Conservation (phyloP, 2,797 vertebrate species). For the Champsocephalus gunnari region DNA sequence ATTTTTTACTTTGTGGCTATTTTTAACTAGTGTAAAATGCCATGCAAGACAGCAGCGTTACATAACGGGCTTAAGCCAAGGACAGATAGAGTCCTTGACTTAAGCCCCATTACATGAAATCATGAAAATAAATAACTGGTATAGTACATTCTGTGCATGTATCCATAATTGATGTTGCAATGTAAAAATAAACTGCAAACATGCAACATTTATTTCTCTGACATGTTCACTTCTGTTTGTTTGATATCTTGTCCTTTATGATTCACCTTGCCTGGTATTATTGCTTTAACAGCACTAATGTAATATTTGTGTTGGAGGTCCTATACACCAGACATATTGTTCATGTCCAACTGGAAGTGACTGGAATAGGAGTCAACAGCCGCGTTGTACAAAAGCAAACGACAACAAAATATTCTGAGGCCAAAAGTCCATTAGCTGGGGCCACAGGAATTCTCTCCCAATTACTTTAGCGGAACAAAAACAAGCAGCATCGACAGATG, state of each 20-base stretch:
- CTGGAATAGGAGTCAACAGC: slow-evolving; percentile 21
- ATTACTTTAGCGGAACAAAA: slow-evolving; percentile 58
- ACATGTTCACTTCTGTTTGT: neutral
- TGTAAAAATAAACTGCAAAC: neutral
- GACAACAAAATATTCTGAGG: slow-evolving; percentile 40
- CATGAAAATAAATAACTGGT: neutral
- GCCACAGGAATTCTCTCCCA: slow-evolving; percentile 60
- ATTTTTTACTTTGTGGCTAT: neutral
- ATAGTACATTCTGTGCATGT: neutral
- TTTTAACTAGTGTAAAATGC: neutral
- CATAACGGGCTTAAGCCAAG: neutral
- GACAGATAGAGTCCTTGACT: neutral
- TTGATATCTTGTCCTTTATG: neutral
- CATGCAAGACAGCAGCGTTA: neutral
- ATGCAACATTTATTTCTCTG: neutral
- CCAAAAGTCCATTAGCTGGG: slow-evolving; percentile 51
- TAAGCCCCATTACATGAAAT: no score
- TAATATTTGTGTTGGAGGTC: slow-evolving; percentile 3
- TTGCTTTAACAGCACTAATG: neutral
- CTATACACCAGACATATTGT: slow-evolving; percentile 27
- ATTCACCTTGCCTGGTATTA: neutral
- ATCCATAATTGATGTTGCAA: neutral
- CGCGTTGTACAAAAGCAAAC: slow-evolving; percentile 41
- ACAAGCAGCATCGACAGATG: slow-evolving; percentile 49
- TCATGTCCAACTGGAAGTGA: slow-evolving; percentile 46